phyloP scores from a whole-genome alignment of 2,888 invertebrate species.

The Adineta ricciae region DNA sequence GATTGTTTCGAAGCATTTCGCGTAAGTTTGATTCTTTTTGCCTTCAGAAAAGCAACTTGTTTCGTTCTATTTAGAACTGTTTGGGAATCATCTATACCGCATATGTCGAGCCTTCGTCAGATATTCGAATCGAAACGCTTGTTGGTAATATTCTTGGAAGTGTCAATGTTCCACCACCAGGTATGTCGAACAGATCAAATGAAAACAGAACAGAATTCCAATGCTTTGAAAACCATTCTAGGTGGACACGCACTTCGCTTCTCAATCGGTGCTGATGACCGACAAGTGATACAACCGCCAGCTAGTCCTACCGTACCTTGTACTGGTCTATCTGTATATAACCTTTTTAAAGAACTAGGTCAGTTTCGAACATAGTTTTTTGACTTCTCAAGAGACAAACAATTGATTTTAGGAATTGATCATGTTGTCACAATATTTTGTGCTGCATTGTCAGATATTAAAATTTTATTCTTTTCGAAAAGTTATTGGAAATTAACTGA shows the following conservation, averaged over 20 bases:
- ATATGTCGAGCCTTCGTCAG: slow-evolving; percentile 62
- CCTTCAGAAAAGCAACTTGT: too few species aligned
- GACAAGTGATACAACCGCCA: slow-evolving; percentile 85
- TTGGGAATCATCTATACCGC: slow-evolving; percentile 91
- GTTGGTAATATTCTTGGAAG: slow-evolving; percentile 89
- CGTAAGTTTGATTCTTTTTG: neutral
- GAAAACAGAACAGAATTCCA: too few species aligned
- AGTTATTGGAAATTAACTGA: slow-evolving; percentile 83
- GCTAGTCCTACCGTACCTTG: slow-evolving; percentile 76
- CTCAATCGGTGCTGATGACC: slow-evolving; percentile 87
- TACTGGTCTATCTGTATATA: slow-evolving; percentile 73
- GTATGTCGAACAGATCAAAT: too few species aligned
- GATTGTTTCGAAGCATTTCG: slow-evolving; percentile 68
- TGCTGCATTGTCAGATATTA: slow-evolving; percentile 91
- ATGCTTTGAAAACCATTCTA: neutral
- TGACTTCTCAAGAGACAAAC: too few species aligned
- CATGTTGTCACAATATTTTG: slow-evolving; percentile 83
- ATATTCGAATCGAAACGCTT: slow-evolving; percentile 65
- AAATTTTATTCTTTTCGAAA: slow-evolving; percentile 83
- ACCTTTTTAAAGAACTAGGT: slow-evolving; percentile 71
- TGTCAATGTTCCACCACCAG: slow-evolving; percentile 74
- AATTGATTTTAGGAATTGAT: slow-evolving; percentile 68
- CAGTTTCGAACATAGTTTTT: slow-evolving; percentile 40
- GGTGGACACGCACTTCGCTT: slow-evolving; percentile 65
- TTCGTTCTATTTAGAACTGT: slow-evolving; percentile 61